Conservation (phyloP, 92 coral and sea anemone genomes). For the Pocillopora meandrina region DNA sequence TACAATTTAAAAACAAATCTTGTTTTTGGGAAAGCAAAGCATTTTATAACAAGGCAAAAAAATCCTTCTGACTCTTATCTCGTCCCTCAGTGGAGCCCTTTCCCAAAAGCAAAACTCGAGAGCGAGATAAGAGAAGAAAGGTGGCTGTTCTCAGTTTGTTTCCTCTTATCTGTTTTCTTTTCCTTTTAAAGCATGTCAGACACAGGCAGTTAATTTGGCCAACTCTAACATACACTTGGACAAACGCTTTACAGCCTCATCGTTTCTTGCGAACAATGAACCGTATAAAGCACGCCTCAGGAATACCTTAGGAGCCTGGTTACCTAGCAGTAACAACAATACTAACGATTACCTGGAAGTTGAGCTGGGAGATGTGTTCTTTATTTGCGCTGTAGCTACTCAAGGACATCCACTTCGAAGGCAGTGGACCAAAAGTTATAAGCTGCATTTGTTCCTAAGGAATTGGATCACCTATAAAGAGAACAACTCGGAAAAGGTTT, state of each 20-base stretch:
- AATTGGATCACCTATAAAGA: neutral
- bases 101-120: no score
- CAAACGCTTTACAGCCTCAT: constrained; percentile 6
- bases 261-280: neutral
- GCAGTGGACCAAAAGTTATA: constrained; percentile 31
- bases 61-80: no score
- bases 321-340: neutral
- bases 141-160: neutral
- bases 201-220: neutral
- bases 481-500: neutral
- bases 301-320: neutral
- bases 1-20: neutral
- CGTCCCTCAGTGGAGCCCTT: no score
- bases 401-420: constrained; percentile 5
- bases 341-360: constrained; percentile 25
- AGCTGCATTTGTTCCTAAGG: neutral
- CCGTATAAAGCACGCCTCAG: constrained; percentile 12
- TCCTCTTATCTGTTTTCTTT: no score
- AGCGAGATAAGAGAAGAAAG: neutral
- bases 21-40: no score
- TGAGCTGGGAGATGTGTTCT: constrained; percentile 42
- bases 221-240: neutral
- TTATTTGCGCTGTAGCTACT: constrained; percentile 44
- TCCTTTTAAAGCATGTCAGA: neutral
- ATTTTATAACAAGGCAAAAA: no score